Evolutionary conservation across 2,113 vertebrate species (phyloP).

Genomic region (Pungitius pungitius): DNA sequence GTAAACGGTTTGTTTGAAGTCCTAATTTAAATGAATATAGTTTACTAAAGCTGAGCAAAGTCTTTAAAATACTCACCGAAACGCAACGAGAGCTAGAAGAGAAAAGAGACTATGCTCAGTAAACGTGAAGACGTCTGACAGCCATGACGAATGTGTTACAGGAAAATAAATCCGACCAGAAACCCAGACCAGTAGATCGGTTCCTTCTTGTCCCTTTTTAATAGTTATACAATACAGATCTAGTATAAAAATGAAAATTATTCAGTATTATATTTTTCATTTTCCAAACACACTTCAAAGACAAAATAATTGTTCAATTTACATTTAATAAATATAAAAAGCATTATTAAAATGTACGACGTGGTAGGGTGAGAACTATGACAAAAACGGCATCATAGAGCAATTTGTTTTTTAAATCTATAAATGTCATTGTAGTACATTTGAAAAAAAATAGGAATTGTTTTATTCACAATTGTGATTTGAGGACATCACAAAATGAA

Average conservation of each 20-base stretch:
- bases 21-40: background rate
- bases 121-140: background rate
- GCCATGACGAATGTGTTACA: conserved; percentile 37
- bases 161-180: conserved; percentile 47
- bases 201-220: conserved; percentile 29
- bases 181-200: background rate
- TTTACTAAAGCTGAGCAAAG: background rate
- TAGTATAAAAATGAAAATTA: background rate
- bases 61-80: conserved; percentile 16
- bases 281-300: background rate
- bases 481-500: background rate
- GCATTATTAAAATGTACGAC: background rate
- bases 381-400: background rate
- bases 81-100: background rate
- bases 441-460: background rate
- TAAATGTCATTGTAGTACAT: no score
- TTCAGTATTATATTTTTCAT: no score
- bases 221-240: background rate
- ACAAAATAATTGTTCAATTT: background rate
- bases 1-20: background rate
- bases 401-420: background rate
- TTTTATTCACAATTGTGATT: background rate
- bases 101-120: background rate
- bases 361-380: background rate
- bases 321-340: background rate